phyloP scores from a whole-genome alignment of 2,113 vertebrate species.

The Gallinago paraguaiae region DNA sequence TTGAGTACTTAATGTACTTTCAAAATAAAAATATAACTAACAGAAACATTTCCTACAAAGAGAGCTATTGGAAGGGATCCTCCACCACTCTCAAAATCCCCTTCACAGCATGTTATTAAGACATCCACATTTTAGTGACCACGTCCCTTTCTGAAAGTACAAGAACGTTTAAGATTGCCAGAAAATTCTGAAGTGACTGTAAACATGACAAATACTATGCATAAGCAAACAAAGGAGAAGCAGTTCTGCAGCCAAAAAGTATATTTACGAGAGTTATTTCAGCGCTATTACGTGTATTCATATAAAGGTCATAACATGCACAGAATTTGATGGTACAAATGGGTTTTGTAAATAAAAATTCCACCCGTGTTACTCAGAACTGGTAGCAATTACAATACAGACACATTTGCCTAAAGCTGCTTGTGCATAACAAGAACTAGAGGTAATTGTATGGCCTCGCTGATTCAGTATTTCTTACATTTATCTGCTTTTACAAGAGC shows the following conservation, averaged over 20 bases:
- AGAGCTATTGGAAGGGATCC: not conserved
- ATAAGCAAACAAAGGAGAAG: conserved; percentile 34
- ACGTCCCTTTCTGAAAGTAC: not conserved
- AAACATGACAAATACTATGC: not conserved
- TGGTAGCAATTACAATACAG: not conserved
- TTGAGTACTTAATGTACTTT: not conserved
- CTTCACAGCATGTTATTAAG: not conserved
- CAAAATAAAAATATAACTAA: not conserved
- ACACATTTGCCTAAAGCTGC: not conserved
- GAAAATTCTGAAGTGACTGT: not conserved
- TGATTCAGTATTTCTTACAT: not conserved
- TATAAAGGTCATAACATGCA: not conserved
- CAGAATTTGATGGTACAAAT: not conserved
- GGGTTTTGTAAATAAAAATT: conserved; percentile 11
- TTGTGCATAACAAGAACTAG: not conserved
- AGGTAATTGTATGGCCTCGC: not conserved
- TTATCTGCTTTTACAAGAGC: not conserved
- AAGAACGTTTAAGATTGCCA: not conserved
- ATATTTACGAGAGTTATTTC: conserved; percentile 26
- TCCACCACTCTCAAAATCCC: not conserved
- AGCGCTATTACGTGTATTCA: not conserved
- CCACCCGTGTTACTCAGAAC: not conserved
- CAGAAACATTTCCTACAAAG: not conserved
- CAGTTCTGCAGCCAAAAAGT: not conserved
- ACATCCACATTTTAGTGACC: not conserved